Evolutionary conservation across 2,797 vertebrate genomes (phyloP), one percentile per base, ranked within the genome.

Genomic region (Anguilla megastoma): DNA sequence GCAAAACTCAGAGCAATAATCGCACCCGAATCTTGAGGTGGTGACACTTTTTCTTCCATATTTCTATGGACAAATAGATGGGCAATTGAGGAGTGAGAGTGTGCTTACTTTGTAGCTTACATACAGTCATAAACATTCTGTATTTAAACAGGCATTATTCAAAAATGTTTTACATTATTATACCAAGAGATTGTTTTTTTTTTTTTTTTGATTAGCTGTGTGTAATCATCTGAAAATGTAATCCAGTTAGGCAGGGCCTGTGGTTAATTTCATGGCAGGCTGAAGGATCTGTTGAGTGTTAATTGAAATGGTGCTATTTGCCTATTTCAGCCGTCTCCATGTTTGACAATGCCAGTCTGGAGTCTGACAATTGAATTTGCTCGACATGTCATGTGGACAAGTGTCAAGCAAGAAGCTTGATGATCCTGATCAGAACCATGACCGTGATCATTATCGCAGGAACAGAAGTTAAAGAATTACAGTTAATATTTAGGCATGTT

Each of bases 251-350:
- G 63, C 18, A 24, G 18, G 30, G 27, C 76, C 85, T 50, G 36
- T 84, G 83, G 87, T 58, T 60, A 82, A 87, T 71, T 87, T 84
- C n/a, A n/a, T 45, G 14, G 41, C 30, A 50, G 36, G 24, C 54
- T 87, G 76, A 21, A 54, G 24, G 45, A 52, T 33, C 30, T 60
- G 66, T 54, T 52, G 41, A 52, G 41, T 82, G 45, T 82, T 82
- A 50, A 82, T 82, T 48, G 79, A 30, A 80, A 80, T 80, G 14
- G 16, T 80, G 18, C 79, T 24, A 30, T 48, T 18, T 50, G 41
- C 79, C 24, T 8, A 50, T 24, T 82, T 18, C 45, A 24, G 79
- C 24, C 21, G 3, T 5, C 18, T 50, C 41, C 41, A 50, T 24
- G 79, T 82, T 82, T 82, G 45, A 82, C 16, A 50, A 30, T 9